Evolutionary conservation across 2,797 vertebrate species (phyloP), one percentile per base, ranked within the genome.

Genomic region (Silurus lanzhouensis): DNA sequence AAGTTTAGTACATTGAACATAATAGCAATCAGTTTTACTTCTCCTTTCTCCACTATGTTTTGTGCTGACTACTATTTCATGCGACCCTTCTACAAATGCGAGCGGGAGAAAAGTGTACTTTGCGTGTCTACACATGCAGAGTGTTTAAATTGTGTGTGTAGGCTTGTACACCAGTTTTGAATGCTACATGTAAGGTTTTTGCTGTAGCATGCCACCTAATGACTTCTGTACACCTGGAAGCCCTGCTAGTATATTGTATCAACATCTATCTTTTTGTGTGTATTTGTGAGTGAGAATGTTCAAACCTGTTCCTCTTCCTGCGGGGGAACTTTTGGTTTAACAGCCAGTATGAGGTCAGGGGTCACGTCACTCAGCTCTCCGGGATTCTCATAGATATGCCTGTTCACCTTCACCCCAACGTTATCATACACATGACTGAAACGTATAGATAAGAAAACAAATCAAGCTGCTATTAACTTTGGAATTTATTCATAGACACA

Each of bases 311-410:
- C 91, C 25, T 86, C 84, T 19, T 93, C 94, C 44, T 93, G 92
- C 38, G 86, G 74, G 81, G 90, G 87, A 74, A 92, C 83, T 88
- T 96, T 97, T 83, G 95, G 93, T 7, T 95, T 96, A 86, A 95
- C 92, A 0, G 95, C 95, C 87, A 96, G 92, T 90, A 97, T 96
- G 88, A 98, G 95, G 91, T 98, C 97, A 3, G 97, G 97, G 38
- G 96, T 97, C 83, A 93, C 90, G 6, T 94, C 95, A 55, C 92
- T 92, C 88, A 96, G 91, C 85, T 93, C 91, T 0, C 92, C 91
- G 1, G 90, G 82, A 83, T 96, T 95, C 80, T 96, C 95, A 0
- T 95, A 95, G 89, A 96, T 90, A 91, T 94, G 93, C 17, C 2
- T 79, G 10, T 90, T 90, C 66, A 61, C 81, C 86, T 92, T 93